Percentiles rank a stretch among this genome's conserved stretches.
Evolutionary conservation across 2,888 invertebrate species (phyloP).

Genomic region (Pinctada fucata): DNA sequence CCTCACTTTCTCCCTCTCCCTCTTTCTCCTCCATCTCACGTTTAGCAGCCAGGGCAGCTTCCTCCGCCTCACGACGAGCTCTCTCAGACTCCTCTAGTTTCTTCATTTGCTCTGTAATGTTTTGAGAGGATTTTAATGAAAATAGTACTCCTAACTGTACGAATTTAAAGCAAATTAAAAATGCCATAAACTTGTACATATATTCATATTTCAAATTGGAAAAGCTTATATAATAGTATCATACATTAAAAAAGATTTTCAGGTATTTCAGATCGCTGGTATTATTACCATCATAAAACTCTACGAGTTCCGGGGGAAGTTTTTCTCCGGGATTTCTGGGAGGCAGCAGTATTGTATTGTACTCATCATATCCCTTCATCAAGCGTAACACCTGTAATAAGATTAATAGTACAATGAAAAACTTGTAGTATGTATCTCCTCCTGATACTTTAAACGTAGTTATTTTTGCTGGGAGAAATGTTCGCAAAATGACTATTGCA

Average conservation of each 20-base stretch:
- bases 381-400: slow-evolving; percentile 72
- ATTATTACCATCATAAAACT: slow-evolving; percentile 74
- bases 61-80: slow-evolving; percentile 64
- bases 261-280: too few species aligned
- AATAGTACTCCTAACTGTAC: too few species aligned
- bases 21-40: slow-evolving; percentile 60
- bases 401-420: not conserved
- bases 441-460: too few species aligned
- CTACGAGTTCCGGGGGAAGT: slow-evolving; percentile 74
- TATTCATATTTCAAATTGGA: not conserved
- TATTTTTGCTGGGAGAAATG: too few species aligned
- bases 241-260: too few species aligned
- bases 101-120: slow-evolving; percentile 71
- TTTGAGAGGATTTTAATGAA: too few species aligned
- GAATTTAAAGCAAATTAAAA: too few species aligned
- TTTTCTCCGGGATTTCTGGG: slow-evolving; percentile 74
- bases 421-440: too few species aligned
- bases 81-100: slow-evolving; percentile 74
- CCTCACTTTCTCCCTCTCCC: slow-evolving; percentile 53
- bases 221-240: too few species aligned
- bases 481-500: too few species aligned
- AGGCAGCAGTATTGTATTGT: slow-evolving; percentile 76
- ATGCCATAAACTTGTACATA: not conserved
- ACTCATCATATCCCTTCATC: slow-evolving; percentile 77
- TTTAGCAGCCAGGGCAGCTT: slow-evolving; percentile 63